phyloP scores from a whole-genome alignment of 2,888 invertebrate species.

The Cheilosia urbana region DNA sequence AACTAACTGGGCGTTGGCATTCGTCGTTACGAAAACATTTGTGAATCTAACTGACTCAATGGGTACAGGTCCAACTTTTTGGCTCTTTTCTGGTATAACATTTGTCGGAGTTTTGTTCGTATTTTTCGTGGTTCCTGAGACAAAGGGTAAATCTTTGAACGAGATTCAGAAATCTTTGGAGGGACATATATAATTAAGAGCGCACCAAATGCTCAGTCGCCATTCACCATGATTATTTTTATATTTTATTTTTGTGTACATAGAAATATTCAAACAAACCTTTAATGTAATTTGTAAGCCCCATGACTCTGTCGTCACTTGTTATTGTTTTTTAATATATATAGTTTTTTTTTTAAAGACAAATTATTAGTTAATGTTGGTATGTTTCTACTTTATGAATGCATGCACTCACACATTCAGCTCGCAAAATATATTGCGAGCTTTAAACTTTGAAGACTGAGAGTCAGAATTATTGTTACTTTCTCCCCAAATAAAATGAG shows the following conservation, averaged over 20 bases:
- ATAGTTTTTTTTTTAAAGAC: constrained; percentile 55
- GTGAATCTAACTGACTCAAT: constrained; percentile 85
- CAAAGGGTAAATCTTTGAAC: constrained; percentile 84
- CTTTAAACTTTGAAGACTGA: constrained; percentile 70
- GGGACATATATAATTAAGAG: constrained; percentile 62
- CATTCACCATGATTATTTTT: constrained; percentile 35
- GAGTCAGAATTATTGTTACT: constrained; percentile 66
- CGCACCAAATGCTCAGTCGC: constrained; percentile 14
- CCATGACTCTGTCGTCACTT: constrained; percentile 57
- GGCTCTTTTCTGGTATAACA: constrained; percentile 89
- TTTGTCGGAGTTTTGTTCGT: constrained; percentile 88
- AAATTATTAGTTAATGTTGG: constrained; percentile 42
- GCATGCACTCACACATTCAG: constrained; percentile 64
- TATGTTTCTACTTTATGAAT: constrained; percentile 46
- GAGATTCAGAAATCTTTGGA: constrained; percentile 82
- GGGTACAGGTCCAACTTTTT: constrained; percentile 88
- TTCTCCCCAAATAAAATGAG: constrained; percentile 18
- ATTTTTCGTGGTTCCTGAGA: constrained; percentile 86
- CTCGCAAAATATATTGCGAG: constrained; percentile 43
- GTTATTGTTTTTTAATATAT: constrained; percentile 51
- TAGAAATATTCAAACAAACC: constrained; percentile 27
- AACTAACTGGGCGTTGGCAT: constrained; percentile 92
- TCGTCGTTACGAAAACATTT: constrained; percentile 91
- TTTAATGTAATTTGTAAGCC: constrained; percentile 42
- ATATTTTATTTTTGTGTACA: constrained; percentile 27